Conservation (phyloP, 2,888 invertebrate genomes). For the Unio delphinus region DNA sequence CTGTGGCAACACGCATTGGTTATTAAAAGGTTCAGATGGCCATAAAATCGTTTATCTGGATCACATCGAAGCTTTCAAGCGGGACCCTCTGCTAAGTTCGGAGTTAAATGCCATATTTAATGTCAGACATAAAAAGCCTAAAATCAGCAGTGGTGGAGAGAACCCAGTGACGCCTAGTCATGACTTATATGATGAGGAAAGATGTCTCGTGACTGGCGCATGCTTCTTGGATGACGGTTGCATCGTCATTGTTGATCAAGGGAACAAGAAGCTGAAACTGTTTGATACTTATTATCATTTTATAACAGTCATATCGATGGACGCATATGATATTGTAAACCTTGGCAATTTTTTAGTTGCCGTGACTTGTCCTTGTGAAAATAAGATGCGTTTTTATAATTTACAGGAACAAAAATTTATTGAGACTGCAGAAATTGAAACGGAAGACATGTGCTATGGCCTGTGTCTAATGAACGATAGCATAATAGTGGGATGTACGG, state of each 20-base stretch:
- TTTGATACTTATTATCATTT: constrained; percentile 17
- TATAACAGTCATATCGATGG: neutral
- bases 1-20: constrained; percentile 34
- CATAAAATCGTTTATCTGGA: constrained; percentile 20
- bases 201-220: constrained; percentile 16
- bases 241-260: constrained; percentile 16
- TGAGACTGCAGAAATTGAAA: constrained; percentile 5
- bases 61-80: constrained; percentile 15
- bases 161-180: too few relatives aligned
- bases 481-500: constrained; percentile 3
- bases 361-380: constrained; percentile 17
- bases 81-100: constrained; percentile 19
- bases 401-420: constrained; percentile 9
- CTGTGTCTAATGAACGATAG: constrained; percentile 8
- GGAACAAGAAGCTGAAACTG: constrained; percentile 19
- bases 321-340: constrained; percentile 17
- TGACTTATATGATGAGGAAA: constrained; percentile 1
- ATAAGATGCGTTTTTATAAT: constrained; percentile 13
- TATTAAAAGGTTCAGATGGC: constrained; percentile 19
- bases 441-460: constrained; percentile 23
- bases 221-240: constrained; percentile 14
- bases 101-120: constrained; percentile 15
- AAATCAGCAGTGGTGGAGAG: neutral
- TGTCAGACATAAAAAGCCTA: constrained; percentile 3
- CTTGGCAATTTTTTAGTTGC: constrained; percentile 16